Conservation (phyloP, 2,888 invertebrate genomes). For the Argyra leucocephala region DNA sequence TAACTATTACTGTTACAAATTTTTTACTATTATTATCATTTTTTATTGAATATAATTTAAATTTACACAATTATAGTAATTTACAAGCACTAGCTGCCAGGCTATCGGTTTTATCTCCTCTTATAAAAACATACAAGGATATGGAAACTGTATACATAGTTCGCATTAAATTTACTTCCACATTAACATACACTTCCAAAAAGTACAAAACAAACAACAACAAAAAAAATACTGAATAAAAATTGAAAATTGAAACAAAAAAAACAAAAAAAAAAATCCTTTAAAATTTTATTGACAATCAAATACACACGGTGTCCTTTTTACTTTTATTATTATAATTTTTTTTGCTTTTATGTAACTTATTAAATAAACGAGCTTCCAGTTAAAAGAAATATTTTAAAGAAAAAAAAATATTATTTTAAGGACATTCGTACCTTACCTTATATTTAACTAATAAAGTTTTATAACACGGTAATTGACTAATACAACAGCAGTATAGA, state of each 20-base stretch:
- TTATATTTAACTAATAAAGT: background rate
- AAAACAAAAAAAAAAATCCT: conserved; percentile 5
- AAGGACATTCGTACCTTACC: background rate
- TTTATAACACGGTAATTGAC: background rate
- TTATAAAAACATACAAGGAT: too few relatives aligned
- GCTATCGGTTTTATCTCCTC: too few relatives aligned
- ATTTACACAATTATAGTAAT: too few relatives aligned
- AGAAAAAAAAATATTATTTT: background rate
- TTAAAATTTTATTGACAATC: conserved; percentile 22
- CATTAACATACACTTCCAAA: too few relatives aligned
- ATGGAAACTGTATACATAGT: too few relatives aligned
- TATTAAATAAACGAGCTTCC: background rate
- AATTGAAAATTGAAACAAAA: background rate
- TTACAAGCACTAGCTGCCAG: too few relatives aligned
- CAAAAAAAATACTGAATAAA: background rate
- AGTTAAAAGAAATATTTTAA: background rate
- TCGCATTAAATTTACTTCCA: too few relatives aligned
- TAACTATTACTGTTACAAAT: too few relatives aligned
- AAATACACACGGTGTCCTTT: conserved; percentile 20
- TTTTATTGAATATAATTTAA: too few relatives aligned
- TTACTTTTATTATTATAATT: background rate
- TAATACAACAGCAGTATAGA: background rate
- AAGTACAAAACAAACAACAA: too few relatives aligned
- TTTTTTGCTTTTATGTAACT: background rate
- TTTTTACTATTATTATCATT: too few relatives aligned